Evolutionary conservation across 2,888 invertebrate species (phyloP).

Genomic region (Portevinia maculata): DNA sequence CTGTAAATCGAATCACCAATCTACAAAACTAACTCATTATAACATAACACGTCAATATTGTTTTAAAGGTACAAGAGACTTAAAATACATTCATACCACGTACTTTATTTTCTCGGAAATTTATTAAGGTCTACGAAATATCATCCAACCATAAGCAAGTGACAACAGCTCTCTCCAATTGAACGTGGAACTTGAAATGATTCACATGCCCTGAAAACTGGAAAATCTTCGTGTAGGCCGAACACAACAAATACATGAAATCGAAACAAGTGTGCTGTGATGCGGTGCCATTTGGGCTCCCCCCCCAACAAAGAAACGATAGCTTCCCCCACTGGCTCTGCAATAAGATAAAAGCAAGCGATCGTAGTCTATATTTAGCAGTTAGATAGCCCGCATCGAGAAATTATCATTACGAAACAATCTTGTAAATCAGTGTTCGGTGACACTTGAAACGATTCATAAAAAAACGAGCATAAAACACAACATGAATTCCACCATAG

Average conservation of each 20-base stretch:
- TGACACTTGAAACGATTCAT: constrained; percentile 62
- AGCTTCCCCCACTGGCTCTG: constrained; percentile 19
- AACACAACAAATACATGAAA: constrained; percentile 20
- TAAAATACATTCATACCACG: constrained; percentile 5
- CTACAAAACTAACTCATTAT: too few species aligned
- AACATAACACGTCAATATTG: too few species aligned
- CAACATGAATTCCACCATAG: constrained; percentile 2
- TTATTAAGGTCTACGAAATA: constrained; percentile 13
- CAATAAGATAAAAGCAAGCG: constrained; percentile 7
- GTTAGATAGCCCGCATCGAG: constrained; percentile 56
- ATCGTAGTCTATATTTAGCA: constrained; percentile 54
- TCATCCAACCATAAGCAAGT: constrained; percentile 1
- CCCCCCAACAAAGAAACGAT: constrained; percentile 63
- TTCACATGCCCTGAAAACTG: constrained; percentile 35
- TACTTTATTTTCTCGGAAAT: constrained; percentile 36
- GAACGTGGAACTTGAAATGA: constrained; percentile 7
- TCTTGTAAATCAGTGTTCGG: constrained; percentile 70
- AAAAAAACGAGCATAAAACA: constrained; percentile 22
- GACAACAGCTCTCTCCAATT: constrained; percentile 23
- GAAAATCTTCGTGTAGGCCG: constrained; percentile 67
- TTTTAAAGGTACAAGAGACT: neutral
- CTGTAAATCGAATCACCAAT: too few species aligned
- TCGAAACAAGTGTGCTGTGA: constrained; percentile 58
- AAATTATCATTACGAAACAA: constrained; percentile 63
- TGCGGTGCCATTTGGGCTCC: constrained; percentile 20